A percentile compares a stretch with the other conserved stretches of the same genome.
Conservation (phyloP, 2,888 invertebrate species). For the Scaptomyza flava region DNA sequence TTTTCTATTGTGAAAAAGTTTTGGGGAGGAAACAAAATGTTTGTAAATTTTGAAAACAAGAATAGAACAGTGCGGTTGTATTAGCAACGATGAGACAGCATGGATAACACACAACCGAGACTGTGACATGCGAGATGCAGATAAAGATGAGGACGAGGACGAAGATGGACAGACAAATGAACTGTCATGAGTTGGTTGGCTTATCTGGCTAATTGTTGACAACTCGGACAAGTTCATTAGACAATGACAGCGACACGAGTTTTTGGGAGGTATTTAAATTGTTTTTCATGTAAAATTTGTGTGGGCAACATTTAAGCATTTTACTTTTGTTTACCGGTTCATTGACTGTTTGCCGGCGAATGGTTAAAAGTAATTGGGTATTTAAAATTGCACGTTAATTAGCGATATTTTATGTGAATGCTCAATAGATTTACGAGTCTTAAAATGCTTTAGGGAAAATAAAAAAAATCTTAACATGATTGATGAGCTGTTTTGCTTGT, state of each 20-base stretch:
- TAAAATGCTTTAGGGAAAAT: slow-evolving; percentile 55
- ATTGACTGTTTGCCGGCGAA: slow-evolving; percentile 43
- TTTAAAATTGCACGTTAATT: slow-evolving; percentile 57
- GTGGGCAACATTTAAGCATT: slow-evolving; percentile 16
- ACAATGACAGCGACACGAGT: slow-evolving; percentile 36
- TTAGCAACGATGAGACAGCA: slow-evolving; percentile 30
- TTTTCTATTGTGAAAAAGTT: slow-evolving; percentile 40
- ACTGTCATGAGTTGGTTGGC: slow-evolving; percentile 35
- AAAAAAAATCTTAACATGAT: slow-evolving; percentile 61
- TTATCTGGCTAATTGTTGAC: slow-evolving; percentile 67
- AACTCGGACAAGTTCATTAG: slow-evolving; percentile 66
- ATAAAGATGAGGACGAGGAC: slow-evolving; percentile 23
- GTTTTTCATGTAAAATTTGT: slow-evolving; percentile 10
- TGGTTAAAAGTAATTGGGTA: slow-evolving; percentile 56
- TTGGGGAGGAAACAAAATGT: slow-evolving; percentile 20
- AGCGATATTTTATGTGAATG: slow-evolving; percentile 54
- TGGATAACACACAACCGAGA: slow-evolving; percentile 48
- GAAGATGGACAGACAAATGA: slow-evolving; percentile 27
- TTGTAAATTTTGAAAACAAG: slow-evolving; percentile 27
- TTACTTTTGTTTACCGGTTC: slow-evolving; percentile 48
- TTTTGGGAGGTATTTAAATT: slow-evolving; percentile 35
- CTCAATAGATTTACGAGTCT: slow-evolving; percentile 60
- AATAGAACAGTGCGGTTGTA: slow-evolving; percentile 5
- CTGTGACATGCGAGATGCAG: slow-evolving; percentile 3
- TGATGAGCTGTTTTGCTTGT: slow-evolving; percentile 55